phyloP scores from a whole-genome alignment of 2,113 vertebrate species.

The Mirza zaza region DNA sequence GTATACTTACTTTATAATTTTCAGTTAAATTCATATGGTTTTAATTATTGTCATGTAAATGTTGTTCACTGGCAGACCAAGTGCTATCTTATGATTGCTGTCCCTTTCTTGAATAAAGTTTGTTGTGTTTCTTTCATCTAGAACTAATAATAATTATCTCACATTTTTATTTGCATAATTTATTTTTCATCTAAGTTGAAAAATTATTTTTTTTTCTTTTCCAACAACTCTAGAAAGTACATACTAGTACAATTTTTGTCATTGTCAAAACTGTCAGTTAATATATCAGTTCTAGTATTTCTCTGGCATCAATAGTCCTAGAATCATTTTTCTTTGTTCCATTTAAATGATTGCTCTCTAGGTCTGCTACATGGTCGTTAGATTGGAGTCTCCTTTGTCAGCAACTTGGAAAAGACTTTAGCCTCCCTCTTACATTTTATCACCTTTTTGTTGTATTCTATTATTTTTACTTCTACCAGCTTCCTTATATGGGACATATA shows the following conservation, averaged over 20 bases:
- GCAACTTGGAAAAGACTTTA: neutral
- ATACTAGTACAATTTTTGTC: neutral
- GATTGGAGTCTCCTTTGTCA: neutral
- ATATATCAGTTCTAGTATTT: neutral
- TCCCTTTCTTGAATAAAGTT: neutral
- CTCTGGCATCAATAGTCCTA: neutral
- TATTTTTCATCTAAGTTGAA: neutral
- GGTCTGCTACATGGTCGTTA: rapidly evolving
- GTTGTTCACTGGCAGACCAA: neutral
- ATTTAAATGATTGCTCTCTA: neutral
- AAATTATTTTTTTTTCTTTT: neutral
- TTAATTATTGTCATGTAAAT: neutral
- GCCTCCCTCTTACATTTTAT: neutral
- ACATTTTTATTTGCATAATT: neutral
- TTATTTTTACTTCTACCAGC: neutral
- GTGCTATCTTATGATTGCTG: neutral
- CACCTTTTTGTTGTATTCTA: neutral
- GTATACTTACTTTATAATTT: neutral
- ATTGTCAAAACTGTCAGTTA: neutral
- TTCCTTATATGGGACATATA: neutral
- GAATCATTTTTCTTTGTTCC: neutral
- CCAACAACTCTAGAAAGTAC: neutral
- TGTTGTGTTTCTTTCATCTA: neutral
- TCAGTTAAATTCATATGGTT: neutral
- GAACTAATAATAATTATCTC: neutral